Conservation (phyloP, 2,797 vertebrate genomes). For the Dallia pectoralis region DNA sequence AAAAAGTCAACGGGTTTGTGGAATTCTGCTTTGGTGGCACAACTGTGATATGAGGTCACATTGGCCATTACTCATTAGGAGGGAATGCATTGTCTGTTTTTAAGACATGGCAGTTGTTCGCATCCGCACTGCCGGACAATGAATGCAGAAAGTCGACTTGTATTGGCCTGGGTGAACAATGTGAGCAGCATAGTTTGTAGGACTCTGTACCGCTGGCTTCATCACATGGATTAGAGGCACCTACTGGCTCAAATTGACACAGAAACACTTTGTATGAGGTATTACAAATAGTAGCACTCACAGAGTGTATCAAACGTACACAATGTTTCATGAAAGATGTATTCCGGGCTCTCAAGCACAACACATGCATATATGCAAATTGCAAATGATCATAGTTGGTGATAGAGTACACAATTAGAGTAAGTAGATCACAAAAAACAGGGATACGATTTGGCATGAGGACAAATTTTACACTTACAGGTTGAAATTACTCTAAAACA, state of each 20-base stretch:
- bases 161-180: conserved; percentile 75
- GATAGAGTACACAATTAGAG: too few relatives aligned
- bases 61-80: conserved; percentile 75
- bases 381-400: too few relatives aligned
- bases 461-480: too few relatives aligned
- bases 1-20: conserved; percentile 69
- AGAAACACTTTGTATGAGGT: conserved; percentile 41
- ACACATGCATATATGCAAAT: too few relatives aligned
- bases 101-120: conserved; percentile 76
- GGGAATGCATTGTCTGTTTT: conserved; percentile 80
- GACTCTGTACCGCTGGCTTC: conserved; percentile 67
- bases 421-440: too few relatives aligned
- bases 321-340: conserved; percentile 3
- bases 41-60: conserved; percentile 77
- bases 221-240: conserved; percentile 72
- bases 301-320: conserved; percentile 28
- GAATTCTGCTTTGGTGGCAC: conserved; percentile 80
- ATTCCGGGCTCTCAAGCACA: too few relatives aligned
- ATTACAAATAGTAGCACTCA: conserved; percentile 32
- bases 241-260: conserved; percentile 51
- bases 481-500: too few relatives aligned
- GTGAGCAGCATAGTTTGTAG: conserved; percentile 68
- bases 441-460: too few relatives aligned
- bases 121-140: conserved; percentile 68
- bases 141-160: conserved; percentile 78